These are phyloP conservation scores for Sylvia borin DNA, from an alignment of 2,797 vertebrate species.

Conservation along the genomic window DNA sequence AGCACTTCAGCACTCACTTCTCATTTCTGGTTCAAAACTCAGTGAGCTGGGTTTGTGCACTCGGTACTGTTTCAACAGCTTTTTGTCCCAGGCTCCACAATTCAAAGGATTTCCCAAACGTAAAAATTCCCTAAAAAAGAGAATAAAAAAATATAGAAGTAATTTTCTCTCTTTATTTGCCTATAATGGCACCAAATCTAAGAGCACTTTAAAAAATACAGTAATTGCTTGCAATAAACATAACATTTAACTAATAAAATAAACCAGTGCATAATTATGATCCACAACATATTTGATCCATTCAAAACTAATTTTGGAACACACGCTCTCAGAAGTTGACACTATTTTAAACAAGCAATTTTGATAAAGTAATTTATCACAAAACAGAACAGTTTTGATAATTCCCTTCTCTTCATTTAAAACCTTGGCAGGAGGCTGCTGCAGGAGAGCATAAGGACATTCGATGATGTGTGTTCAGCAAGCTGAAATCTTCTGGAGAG, in stretches of 20 bases:
- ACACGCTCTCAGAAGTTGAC: neutral
- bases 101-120: conserved; percentile 96
- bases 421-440: neutral
- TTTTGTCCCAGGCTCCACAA: conserved; percentile 98
- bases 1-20: conserved; percentile 83
- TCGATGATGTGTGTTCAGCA: neutral
- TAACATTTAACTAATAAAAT: neutral
- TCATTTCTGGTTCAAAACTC: conserved; percentile 92
- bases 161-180: neutral
- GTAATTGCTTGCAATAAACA: neutral
- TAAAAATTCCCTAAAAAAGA: conserved; percentile 88
- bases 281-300: neutral
- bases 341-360: neutral
- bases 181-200: neutral
- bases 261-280: neutral
- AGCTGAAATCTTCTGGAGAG: neutral
- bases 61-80: conserved; percentile 92
- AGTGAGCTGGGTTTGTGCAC: conserved; percentile 97
- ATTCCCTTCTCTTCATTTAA: neutral
- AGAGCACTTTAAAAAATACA: rapidly evolving
- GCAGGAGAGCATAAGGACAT: neutral
- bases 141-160: neutral
- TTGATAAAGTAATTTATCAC: neutral
- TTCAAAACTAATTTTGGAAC: neutral
- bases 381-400: neutral